Evolutionary conservation across 2,797 vertebrate genomes (phyloP), one percentile per base, ranked within the genome.

Genomic region (Alfaro cultratus): DNA sequence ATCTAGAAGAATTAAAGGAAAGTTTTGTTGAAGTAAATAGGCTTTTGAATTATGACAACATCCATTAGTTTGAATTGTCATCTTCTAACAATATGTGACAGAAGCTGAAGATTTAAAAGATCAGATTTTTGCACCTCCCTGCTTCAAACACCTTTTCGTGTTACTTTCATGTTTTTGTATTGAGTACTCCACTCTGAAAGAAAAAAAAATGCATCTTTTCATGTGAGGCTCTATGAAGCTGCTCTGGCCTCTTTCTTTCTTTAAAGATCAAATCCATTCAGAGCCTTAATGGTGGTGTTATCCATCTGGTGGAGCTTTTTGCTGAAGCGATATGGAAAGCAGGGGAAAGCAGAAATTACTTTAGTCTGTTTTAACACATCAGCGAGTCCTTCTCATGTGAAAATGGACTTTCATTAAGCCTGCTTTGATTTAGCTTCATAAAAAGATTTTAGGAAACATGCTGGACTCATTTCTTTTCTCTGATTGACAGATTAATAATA

Each of bases 261-360:
- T 71, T 26, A 43, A 45, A 71, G 43, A 71, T 86, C 16, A 70
- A 77, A 83, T 73, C 85, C 85, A 91, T 89, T 86, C 87, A 81
- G 77, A 83, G 77, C 83, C 83, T 86, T 84, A 83, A 80, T 83
- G 80, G 21, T 81, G 78, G 60, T 87, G 67, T 86, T 84, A 87
- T 85, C 73, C 53, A 75, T 84, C 68, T 79, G 79, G 76, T 84
- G 77, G 79, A 74, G 74, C 75, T 73, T 77, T 53, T 71, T 39
- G 49, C 10, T 45, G 45, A 41, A 77, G 47, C 6, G 16, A 43
- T 31, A 51, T 75, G 75, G 73, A 81, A 87, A 75, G 77, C 62
- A 5, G 76, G 16, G 62, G 81, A 46, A 74, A 49, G 71, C 74
- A 46, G 77, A 18, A 80, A 79, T 83, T 16, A 79, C 79, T 76